phyloP scores from a whole-genome alignment of 2,888 invertebrate genomes.

The Drosophila affinis region DNA sequence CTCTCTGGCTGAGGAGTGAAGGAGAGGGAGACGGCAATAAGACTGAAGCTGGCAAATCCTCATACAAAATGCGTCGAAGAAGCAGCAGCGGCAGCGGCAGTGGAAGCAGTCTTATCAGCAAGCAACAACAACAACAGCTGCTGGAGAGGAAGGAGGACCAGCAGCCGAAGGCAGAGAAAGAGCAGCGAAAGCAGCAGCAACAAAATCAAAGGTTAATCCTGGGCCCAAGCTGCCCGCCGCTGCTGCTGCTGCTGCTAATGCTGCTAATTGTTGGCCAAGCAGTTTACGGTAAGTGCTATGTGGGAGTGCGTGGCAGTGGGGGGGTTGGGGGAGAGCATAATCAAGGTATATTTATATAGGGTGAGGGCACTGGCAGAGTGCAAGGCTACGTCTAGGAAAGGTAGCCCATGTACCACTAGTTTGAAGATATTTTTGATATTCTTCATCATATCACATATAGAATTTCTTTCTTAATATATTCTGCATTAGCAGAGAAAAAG shows the following conservation, averaged over 20 bases:
- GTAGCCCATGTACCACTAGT: not conserved
- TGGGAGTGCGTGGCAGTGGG: conserved; percentile 15
- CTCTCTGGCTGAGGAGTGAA: conserved; percentile 12
- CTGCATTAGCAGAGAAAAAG: no score
- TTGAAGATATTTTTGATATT: not conserved
- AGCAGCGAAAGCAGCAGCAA: conserved; percentile 9
- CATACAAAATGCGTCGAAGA: conserved; percentile 36
- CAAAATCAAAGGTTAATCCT: conserved; percentile 35
- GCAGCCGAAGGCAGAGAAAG: conserved; percentile 3
- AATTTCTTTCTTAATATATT: no score
- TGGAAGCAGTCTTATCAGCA: not conserved
- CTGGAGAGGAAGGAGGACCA: conserved; percentile 6
- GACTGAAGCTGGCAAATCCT: conserved; percentile 43
- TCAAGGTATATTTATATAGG: not conserved
- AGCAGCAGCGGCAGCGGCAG: conserved; percentile 15
- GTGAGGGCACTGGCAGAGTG: not conserved
- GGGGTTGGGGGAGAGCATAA: not conserved
- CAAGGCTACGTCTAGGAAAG: not conserved
- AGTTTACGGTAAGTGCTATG: conserved; percentile 69
- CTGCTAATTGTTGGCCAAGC: conserved; percentile 73
- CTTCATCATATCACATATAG: no score
- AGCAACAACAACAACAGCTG: conserved; percentile 5
- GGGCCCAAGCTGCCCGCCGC: conserved; percentile 51
- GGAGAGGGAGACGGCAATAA: conserved; percentile 35
- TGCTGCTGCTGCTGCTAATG: conserved; percentile 65